Evolutionary conservation across 2,797 vertebrate genomes (phyloP).

Genomic region (Protonibea diacanthus): DNA sequence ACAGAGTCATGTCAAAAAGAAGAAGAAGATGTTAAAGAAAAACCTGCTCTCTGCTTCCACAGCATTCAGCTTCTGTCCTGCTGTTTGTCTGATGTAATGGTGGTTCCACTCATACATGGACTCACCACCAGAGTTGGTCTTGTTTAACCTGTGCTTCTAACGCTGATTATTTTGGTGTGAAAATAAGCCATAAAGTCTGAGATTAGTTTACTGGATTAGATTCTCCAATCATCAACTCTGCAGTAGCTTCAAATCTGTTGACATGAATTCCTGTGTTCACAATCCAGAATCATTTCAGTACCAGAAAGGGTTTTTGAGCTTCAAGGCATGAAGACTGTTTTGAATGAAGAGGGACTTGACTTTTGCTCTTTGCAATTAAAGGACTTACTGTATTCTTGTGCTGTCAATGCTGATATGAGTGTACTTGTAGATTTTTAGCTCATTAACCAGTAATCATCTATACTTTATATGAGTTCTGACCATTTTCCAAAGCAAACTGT

Average conservation of each 20-base stretch:
- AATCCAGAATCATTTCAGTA: background rate
- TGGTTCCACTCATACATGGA: no score
- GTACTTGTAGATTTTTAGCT: background rate
- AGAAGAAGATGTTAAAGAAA: no score
- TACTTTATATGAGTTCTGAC: background rate
- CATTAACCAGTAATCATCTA: background rate
- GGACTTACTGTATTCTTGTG: background rate
- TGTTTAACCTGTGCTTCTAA: no score
- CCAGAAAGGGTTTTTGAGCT: background rate
- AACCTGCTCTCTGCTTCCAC: no score
- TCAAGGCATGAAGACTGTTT: background rate
- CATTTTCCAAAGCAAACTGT: background rate
- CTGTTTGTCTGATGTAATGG: no score
- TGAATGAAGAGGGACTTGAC: background rate
- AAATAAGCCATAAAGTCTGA: background rate
- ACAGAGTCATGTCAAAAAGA: no score
- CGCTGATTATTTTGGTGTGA: background rate
- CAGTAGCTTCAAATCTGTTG: background rate
- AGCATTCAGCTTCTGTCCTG: no score
- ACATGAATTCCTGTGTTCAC: background rate
- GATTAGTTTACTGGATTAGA: background rate
- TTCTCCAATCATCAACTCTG: background rate
- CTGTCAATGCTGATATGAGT: background rate
- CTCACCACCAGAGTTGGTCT: no score
- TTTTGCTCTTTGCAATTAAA: conserved; percentile 7